These are phyloP conservation scores for Galagoides demidoff DNA, from an alignment of 2,797 vertebrate genomes.

Conservation along the genomic window DNA sequence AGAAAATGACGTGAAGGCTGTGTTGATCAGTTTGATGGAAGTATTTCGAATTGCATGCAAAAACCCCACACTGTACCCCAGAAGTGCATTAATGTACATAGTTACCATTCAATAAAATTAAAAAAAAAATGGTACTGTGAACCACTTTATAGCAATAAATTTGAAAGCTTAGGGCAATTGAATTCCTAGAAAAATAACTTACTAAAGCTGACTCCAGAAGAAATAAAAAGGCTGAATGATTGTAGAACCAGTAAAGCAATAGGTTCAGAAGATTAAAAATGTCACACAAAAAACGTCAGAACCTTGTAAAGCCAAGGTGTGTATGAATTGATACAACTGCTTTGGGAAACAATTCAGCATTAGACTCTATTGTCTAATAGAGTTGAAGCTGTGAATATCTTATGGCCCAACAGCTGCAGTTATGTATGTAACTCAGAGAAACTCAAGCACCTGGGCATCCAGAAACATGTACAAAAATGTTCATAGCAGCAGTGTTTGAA, in stretches of 20 bases:
- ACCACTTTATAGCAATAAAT: not conserved
- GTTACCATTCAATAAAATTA: too few species aligned
- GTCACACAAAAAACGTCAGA: not conserved
- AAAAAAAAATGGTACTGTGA: not conserved
- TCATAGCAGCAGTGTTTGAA: not conserved
- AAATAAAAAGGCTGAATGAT: slow-evolving; percentile 19
- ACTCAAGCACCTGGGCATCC: not conserved
- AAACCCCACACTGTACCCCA: too few species aligned
- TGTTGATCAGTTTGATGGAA: too few species aligned
- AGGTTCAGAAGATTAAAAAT: not conserved
- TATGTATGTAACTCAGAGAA: not conserved
- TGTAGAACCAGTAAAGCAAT: not conserved
- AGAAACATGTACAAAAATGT: not conserved
- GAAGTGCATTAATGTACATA: too few species aligned
- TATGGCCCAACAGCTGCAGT: not conserved
- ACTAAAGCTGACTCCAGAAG: not conserved
- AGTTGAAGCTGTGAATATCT: not conserved
- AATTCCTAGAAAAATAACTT: not conserved
- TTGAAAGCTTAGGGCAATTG: not conserved
- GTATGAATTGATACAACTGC: not conserved
- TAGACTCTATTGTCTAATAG: not conserved
- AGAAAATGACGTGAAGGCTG: too few species aligned
- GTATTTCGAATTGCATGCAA: too few species aligned
- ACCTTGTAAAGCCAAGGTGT: too few species aligned
- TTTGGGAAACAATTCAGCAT: not conserved